Evolutionary conservation across 2,113 vertebrate species (phyloP), one percentile per base, ranked within the genome.

Genomic region (Elgaria multicarinata): DNA sequence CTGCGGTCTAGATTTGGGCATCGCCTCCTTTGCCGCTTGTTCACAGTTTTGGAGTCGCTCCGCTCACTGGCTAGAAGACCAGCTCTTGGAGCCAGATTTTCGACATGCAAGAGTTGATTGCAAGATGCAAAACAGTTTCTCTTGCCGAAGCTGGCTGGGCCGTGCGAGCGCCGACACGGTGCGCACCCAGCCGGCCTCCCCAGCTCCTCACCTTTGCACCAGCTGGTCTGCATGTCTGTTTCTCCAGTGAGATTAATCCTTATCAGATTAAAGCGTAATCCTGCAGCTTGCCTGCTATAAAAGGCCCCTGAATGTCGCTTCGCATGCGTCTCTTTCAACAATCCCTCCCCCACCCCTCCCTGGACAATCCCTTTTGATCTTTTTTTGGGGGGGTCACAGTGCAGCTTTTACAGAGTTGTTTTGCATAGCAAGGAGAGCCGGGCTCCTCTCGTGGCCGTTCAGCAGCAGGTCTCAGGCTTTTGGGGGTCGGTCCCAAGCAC

Each of bases 281-380:
- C 92, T 89, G 80, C 42, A 91, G 50, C 90, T 94, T 85, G 77
- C 88, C 42, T 93, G 90, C 89, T 85, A 89, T 62, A 4, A 18
- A 93, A 90, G 0, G 1, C 79, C 93, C 83, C 90, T 86, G 90
- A 89, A 64, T 74, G 8, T n/a, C 85, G 89, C 14, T 93, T 93
- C 79, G 79, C 91, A 90, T 94, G 62, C 62, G 12, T 26, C 69
- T 28, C 83, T 90, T 87, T 76, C 26, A n/a, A 91, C 94, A 93
- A 88, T 93, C 83, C 81, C 87, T 94, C 94, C 86, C 24, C 31
- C 88, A 92, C 83, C 81, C 87, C 94, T 95, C 86, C 24, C 31
- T 86, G 92, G 22, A 94, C 89, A 93, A 88, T 91, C 87, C 22
- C 62, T 94, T 95, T 92, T 93, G 88, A 94, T 95, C 91, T 94